These are phyloP conservation scores for Nysson spinosus DNA, from an alignment of 2,888 invertebrate genomes.

Conservation along the genomic window DNA sequence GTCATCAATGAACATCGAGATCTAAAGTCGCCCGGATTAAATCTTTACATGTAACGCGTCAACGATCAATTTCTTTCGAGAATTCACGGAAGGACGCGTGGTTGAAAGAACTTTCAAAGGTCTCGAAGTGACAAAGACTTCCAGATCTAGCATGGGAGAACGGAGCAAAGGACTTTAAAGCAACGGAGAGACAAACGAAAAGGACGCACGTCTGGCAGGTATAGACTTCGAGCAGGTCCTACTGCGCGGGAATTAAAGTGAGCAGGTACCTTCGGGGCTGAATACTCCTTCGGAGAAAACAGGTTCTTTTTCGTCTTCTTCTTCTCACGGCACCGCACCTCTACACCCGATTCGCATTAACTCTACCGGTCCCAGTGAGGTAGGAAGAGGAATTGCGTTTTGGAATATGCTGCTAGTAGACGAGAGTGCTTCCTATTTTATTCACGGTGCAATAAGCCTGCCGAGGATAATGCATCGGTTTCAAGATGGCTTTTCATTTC, in stretches of 20 bases:
- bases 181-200: slow-evolving; percentile 32
- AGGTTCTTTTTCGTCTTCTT: slow-evolving; percentile 69
- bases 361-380: slow-evolving; percentile 32
- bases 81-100: too few relatives aligned
- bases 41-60: too few relatives aligned
- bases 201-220: slow-evolving; percentile 32
- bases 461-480: too few relatives aligned
- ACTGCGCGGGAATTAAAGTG: slow-evolving; percentile 72
- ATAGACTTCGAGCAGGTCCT: slow-evolving; percentile 59
- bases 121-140: not conserved
- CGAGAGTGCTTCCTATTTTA: not conserved
- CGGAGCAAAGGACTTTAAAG: not conserved
- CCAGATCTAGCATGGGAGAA: slow-evolving; percentile 1
- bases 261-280: slow-evolving; percentile 70
- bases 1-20: too few relatives aligned
- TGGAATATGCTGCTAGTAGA: not conserved
- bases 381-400: not conserved
- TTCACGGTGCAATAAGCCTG: not conserved
- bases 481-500: too few relatives aligned
- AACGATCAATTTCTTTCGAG: too few relatives aligned
- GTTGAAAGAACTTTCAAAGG: not conserved
- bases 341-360: slow-evolving; percentile 59
- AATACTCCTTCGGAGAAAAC: slow-evolving; percentile 67
- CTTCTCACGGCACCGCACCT: slow-evolving; percentile 51
- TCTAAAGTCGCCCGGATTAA: too few relatives aligned